phyloP scores from a whole-genome alignment of 1,140 invertebrate species.

The Drosophila lini region DNA sequence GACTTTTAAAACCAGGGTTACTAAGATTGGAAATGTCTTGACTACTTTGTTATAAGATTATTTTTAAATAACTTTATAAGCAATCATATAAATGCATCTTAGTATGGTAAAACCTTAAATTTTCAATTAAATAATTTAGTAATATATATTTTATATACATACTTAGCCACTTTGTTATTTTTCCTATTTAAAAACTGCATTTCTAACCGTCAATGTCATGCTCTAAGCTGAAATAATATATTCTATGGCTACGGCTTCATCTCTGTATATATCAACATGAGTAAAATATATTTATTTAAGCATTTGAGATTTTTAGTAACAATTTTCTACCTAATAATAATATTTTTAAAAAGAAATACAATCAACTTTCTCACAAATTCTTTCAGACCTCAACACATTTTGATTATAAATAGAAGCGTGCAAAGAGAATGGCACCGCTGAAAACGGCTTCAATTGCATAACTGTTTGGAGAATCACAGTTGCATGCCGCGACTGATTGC shows the following conservation, averaged over 20 bases:
- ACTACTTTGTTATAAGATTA: neutral
- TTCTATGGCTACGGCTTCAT: neutral
- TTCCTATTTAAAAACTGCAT: neutral
- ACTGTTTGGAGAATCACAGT: slow-evolving; percentile 11
- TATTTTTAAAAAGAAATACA: no score
- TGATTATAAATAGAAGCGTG: neutral
- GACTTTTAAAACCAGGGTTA: neutral
- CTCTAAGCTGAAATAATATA: neutral
- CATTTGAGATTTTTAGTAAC: neutral
- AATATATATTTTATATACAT: no score
- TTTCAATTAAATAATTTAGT: no score
- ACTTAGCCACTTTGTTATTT: neutral
- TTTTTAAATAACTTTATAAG: neutral
- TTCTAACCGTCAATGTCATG: neutral
- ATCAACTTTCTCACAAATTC: neutral
- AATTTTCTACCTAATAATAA: no score
- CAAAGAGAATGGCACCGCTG: slow-evolving; percentile 27
- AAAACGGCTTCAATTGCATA: slow-evolving; percentile 15
- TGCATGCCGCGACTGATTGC: slow-evolving; percentile 32
- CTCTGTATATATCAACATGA: no score
- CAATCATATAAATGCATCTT: no score
- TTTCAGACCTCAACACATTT: slow-evolving; percentile 4
- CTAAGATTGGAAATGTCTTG: neutral
- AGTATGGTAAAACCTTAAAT: no score
- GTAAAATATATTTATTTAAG: neutral